Evolutionary conservation across 1,140 invertebrate genomes (phyloP).

Genomic region (Manduca sexta): DNA sequence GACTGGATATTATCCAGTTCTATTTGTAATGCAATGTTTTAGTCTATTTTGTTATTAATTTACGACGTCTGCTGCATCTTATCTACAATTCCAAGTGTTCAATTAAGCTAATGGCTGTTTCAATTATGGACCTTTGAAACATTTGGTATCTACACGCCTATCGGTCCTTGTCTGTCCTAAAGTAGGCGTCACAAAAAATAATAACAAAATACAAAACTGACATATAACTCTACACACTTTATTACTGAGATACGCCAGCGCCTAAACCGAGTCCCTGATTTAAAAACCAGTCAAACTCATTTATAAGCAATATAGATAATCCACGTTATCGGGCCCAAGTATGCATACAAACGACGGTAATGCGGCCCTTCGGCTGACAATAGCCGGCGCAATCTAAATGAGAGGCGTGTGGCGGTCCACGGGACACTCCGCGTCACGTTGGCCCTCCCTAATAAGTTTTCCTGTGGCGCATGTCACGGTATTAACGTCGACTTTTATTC

Average conservation of each 20-base stretch:
- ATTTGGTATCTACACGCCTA: too few relatives aligned
- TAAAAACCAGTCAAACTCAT: constrained; percentile 8
- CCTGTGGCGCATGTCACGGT: neutral
- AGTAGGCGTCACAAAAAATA: too few relatives aligned
- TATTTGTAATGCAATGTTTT: too few relatives aligned
- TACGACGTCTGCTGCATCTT: too few relatives aligned
- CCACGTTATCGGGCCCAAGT: constrained; percentile 13
- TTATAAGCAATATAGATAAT: constrained; percentile 21
- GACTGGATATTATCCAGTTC: too few relatives aligned
- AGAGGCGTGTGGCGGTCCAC: constrained; percentile 4
- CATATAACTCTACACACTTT: too few relatives aligned
- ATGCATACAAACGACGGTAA: constrained; percentile 26
- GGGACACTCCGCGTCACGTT: neutral
- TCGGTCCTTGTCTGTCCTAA: too few relatives aligned
- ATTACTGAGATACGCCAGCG: neutral
- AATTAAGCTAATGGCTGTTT: too few relatives aligned
- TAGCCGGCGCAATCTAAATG: constrained; percentile 25
- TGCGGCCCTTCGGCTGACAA: constrained; percentile 16
- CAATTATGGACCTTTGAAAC: too few relatives aligned
- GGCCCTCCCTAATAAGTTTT: neutral
- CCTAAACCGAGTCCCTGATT: constrained; percentile 2
- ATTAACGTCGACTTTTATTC: neutral
- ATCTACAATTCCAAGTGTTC: too few relatives aligned
- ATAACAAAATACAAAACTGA: too few relatives aligned
- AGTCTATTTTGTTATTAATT: too few relatives aligned